These are phyloP conservation scores for Sinodicranocentrus sp. DNA, from an alignment of 2,888 invertebrate species.

Conservation along the genomic window DNA sequence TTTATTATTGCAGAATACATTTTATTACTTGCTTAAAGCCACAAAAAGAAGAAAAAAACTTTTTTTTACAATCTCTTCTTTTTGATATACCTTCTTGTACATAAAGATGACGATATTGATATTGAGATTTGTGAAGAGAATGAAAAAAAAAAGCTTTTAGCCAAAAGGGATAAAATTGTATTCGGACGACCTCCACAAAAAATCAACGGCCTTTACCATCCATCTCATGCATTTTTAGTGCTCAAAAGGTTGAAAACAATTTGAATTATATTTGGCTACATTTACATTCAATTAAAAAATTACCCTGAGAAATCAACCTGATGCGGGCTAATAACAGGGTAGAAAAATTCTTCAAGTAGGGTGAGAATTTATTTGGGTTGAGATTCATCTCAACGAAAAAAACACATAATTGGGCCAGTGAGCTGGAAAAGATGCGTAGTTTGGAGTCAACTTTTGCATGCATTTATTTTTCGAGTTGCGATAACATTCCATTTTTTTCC, in stretches of 20 bases:
- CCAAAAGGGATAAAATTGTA: conserved; percentile 11
- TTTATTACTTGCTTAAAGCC: conserved; percentile 4
- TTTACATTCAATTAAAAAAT: conserved; percentile 11
- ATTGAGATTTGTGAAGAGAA: conserved; percentile 2
- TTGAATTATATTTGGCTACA: neutral
- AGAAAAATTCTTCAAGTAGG: too few relatives aligned
- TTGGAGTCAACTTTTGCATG: too few relatives aligned
- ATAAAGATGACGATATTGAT: conserved; percentile 8
- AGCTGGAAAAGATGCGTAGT: too few relatives aligned
- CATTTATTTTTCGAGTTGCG: too few relatives aligned
- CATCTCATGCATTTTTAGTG: conserved; percentile 42
- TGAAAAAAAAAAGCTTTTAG: conserved; percentile 14
- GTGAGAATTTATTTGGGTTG: too few relatives aligned
- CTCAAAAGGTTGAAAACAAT: too few relatives aligned
- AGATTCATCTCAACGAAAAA: too few relatives aligned
- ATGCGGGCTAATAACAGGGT: too few relatives aligned
- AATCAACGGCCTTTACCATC: conserved; percentile 51
- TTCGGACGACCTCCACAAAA: conserved; percentile 47
- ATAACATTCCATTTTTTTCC: too few relatives aligned
- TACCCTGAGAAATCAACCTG: too few relatives aligned
- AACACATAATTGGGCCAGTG: too few relatives aligned
- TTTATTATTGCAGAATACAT: conserved; percentile 26
- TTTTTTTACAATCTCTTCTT: neutral
- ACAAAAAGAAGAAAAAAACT: neutral
- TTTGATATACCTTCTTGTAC: neutral